Conservation (phyloP, 2,888 invertebrate genomes). For the Heliconius sara region DNA sequence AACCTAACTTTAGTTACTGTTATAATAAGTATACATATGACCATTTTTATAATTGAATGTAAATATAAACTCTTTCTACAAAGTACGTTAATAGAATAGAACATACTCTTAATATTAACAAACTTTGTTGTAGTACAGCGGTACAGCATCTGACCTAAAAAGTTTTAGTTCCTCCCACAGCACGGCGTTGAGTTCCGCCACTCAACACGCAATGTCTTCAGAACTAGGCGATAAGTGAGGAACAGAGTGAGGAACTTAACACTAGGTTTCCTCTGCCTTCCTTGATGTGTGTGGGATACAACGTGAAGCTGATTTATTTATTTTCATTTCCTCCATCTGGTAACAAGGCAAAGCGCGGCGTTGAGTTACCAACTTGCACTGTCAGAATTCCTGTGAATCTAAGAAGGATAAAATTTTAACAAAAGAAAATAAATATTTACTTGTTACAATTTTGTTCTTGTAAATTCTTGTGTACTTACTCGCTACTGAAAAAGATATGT, state of each 20-base stretch:
- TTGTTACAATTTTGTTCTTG: not conserved
- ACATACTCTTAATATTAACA: not conserved
- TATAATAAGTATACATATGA: constrained; percentile 5
- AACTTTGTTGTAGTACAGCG: not conserved
- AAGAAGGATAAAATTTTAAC: not conserved
- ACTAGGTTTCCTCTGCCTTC: no score
- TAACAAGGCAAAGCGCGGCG: not conserved
- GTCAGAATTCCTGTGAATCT: not conserved
- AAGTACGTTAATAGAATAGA: not conserved
- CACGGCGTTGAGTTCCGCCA: no score
- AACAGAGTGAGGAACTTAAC: no score
- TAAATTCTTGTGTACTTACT: not conserved
- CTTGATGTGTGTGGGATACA: no score
- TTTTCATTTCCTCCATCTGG: no score
- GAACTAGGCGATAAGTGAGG: no score
- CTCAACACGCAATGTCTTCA: no score
- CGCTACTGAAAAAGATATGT: not conserved
- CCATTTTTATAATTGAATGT: not conserved
- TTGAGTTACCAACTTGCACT: not conserved
- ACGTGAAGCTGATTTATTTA: no score
- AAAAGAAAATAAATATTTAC: not conserved
- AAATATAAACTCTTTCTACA: constrained; percentile 4
- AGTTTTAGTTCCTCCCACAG: no score
- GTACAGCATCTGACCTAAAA: not conserved
- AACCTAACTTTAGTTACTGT: constrained; percentile 25